Conservation (phyloP, 2,888 invertebrate species). For the Kryphioiulus occultus region DNA sequence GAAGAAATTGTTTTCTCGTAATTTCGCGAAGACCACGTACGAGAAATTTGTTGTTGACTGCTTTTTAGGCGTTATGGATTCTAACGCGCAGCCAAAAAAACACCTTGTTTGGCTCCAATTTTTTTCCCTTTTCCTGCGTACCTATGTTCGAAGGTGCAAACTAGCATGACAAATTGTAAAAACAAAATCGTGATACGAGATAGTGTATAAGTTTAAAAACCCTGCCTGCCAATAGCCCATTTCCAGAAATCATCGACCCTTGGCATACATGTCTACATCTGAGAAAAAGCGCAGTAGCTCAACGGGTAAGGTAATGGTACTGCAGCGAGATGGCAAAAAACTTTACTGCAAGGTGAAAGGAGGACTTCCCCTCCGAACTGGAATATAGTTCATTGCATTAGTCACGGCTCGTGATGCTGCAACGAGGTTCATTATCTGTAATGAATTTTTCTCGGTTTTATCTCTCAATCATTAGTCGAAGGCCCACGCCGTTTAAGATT, state of each 20-base stretch:
- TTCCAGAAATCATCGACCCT: constrained; percentile 38
- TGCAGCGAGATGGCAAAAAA: background rate
- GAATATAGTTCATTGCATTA: constrained; percentile 39
- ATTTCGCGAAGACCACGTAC: constrained; percentile 1
- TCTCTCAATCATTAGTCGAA: background rate
- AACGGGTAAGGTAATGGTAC: background rate
- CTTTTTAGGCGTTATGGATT: background rate
- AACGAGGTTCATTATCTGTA: constrained; percentile 27
- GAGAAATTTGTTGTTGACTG: background rate
- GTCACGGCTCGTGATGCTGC: constrained; percentile 25
- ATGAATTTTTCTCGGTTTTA: background rate
- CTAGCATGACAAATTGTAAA: constrained; percentile 36
- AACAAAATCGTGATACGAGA: constrained; percentile 35
- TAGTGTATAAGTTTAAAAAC: constrained; percentile 25
- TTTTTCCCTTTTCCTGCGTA: constrained; percentile 20
- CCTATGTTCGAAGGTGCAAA: constrained; percentile 1
- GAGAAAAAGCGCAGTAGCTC: constrained; percentile 12
- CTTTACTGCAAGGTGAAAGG: constrained; percentile 39
- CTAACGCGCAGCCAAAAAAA: background rate
- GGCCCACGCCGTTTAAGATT: background rate
- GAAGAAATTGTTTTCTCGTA: background rate
- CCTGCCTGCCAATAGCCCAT: constrained; percentile 38
- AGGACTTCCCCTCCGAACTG: constrained; percentile 31
- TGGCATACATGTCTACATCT: constrained; percentile 35
- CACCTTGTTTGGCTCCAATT: background rate